These are phyloP conservation scores for Porites rus DNA, from an alignment of 92 coral and sea anemone genomes.

Conservation along the genomic window DNA sequence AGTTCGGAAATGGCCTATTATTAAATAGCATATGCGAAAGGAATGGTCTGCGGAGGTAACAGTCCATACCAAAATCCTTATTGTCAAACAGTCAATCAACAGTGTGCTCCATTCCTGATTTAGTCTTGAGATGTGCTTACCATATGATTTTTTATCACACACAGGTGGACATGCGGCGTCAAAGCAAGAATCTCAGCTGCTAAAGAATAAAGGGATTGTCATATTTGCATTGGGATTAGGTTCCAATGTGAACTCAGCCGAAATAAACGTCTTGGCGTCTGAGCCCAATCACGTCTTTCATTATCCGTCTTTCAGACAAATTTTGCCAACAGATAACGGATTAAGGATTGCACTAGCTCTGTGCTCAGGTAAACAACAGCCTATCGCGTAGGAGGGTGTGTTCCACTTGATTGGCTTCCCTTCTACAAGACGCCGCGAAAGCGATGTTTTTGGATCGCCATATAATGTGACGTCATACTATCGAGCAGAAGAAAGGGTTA, in stretches of 20 bases:
- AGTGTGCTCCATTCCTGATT: too few relatives aligned
- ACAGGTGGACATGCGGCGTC: not conserved
- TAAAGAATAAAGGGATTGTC: slow-evolving; percentile 20
- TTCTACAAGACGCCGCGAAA: too few relatives aligned
- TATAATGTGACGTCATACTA: too few relatives aligned
- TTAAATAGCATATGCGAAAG: too few relatives aligned
- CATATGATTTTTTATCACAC: not conserved
- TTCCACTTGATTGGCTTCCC: too few relatives aligned
- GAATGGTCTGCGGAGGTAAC: too few relatives aligned
- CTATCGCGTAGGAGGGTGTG: not conserved
- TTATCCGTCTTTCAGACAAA: slow-evolving; percentile 6
- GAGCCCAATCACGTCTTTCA: slow-evolving; percentile 25
- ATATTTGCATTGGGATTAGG: slow-evolving; percentile 42
- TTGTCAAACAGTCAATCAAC: too few relatives aligned
- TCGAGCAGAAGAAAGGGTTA: too few relatives aligned
- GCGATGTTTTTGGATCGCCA: too few relatives aligned
- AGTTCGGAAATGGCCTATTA: too few relatives aligned
- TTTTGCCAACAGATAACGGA: slow-evolving; percentile 13
- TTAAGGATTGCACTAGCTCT: slow-evolving; percentile 25
- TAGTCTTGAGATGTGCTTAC: not conserved
- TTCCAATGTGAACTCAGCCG: not conserved
- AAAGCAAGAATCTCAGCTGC: slow-evolving; percentile 6
- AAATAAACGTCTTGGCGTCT: slow-evolving; percentile 24
- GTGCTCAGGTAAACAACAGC: slow-evolving; percentile 24
- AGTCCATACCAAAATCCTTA: too few relatives aligned